Percentiles rank a stretch among this genome's conserved stretches.
Conservation (phyloP, 2,797 vertebrate species). For the Falco peregrinus region DNA sequence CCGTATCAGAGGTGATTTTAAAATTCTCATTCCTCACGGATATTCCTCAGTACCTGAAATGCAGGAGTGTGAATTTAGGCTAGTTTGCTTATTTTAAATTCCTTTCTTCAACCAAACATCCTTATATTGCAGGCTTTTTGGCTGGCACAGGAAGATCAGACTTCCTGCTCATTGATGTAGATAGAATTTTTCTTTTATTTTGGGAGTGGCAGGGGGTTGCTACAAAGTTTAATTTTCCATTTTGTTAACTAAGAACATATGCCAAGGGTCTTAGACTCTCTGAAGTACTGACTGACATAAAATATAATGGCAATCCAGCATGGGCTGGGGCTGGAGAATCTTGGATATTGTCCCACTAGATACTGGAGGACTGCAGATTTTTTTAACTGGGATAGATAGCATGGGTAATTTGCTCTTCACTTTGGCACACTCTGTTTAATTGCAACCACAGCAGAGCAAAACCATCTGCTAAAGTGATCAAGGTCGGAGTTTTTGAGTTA, state of each 20-base stretch:
- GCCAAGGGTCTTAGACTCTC: conserved; percentile 66
- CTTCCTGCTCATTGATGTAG: conserved; percentile 58
- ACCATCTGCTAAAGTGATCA: conserved; percentile 69
- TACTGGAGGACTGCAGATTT: conserved; percentile 45
- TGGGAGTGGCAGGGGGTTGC: conserved; percentile 67
- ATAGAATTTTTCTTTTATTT: conserved; percentile 69
- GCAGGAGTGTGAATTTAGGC: neutral
- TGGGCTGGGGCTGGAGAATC: conserved; percentile 32
- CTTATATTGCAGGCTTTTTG: conserved; percentile 39
- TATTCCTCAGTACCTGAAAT: neutral
- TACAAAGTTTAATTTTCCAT: conserved; percentile 72
- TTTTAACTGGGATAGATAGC: conserved; percentile 61
- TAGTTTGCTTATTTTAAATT: conserved; percentile 33
- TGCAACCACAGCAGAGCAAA: conserved; percentile 63
- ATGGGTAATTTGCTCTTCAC: conserved; percentile 65
- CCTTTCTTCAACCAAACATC: conserved; percentile 30
- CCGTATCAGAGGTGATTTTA: neutral
- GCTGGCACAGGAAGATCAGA: conserved; percentile 48
- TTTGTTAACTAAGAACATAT: conserved; percentile 73
- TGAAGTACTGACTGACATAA: conserved; percentile 67
- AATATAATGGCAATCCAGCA: conserved; percentile 63
- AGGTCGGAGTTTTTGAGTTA: conserved; percentile 61
- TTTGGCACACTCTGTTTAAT: conserved; percentile 68
- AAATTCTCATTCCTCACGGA: neutral
- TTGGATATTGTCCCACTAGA: conserved; percentile 66